Percentiles rank a stretch among this genome's conserved stretches.
phyloP scores from a whole-genome alignment of 2,113 vertebrate species.

The Vulpes lagopus region DNA sequence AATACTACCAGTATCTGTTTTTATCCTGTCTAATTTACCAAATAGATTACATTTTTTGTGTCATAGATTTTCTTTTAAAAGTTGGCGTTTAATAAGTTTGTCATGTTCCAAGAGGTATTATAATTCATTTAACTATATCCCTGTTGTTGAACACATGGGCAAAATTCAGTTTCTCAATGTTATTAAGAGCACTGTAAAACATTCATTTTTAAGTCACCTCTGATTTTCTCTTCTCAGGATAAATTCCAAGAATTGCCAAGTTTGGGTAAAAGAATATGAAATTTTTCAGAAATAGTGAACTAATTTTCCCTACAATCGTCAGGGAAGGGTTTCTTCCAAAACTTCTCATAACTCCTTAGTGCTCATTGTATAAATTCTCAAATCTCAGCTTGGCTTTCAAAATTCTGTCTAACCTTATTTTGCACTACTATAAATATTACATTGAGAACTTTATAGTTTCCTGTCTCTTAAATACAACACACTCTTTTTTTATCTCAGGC shows the following conservation, averaged over 20 bases:
- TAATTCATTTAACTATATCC: not conserved
- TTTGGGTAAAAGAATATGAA: not conserved
- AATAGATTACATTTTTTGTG: not conserved
- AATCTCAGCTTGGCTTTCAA: not conserved
- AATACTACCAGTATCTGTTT: not conserved
- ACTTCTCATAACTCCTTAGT: not conserved
- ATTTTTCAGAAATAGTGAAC: not conserved
- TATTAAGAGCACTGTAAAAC: not conserved
- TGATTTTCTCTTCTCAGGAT: not conserved
- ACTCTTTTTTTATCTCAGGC: not conserved
- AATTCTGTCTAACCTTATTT: not conserved
- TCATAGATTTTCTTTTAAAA: not conserved
- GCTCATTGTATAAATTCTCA: not conserved
- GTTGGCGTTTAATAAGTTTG: not conserved
- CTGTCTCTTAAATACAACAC: not conserved
- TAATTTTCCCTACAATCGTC: not conserved
- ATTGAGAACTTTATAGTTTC: not conserved
- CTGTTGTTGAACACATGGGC: not conserved
- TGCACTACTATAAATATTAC: not conserved
- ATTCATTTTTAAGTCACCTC: constrained; percentile 21
- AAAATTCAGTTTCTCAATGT: not conserved
- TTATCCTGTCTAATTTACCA: not conserved
- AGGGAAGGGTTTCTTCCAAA: not conserved
- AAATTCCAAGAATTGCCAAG: not conserved
- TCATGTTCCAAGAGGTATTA: not conserved